Evolutionary conservation across 1,140 invertebrate species (phyloP).

Genomic region (Batillaria attramentaria): DNA sequence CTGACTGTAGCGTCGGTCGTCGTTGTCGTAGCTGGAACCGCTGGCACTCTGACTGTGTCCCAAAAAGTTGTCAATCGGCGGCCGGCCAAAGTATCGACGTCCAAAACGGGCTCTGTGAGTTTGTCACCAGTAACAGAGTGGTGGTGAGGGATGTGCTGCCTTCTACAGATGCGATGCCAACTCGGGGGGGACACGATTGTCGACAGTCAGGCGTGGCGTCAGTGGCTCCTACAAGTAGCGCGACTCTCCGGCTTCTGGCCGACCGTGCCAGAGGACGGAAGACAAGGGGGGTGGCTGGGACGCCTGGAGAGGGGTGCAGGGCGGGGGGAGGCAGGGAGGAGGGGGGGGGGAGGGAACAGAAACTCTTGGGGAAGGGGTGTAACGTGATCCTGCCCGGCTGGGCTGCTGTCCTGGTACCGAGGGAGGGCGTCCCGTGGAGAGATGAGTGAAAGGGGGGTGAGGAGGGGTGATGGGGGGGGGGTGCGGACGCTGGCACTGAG

Average conservation of each 20-base stretch:
- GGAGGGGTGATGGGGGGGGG: not conserved
- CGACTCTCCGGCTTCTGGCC: conserved; percentile 14
- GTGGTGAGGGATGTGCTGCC: not conserved
- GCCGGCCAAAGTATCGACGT: not conserved
- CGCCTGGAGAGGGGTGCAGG: not conserved
- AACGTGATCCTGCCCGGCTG: conserved; percentile 6
- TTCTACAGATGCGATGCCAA: too few species aligned
- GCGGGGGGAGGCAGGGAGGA: not conserved
- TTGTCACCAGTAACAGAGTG: not conserved
- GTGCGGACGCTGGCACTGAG: not conserved
- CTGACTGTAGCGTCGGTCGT: not conserved
- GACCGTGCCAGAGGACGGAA: not conserved
- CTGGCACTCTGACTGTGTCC: not conserved
- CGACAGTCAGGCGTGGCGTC: not conserved
- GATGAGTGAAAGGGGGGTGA: not conserved
- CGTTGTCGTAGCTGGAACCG: not conserved
- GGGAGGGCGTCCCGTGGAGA: not conserved
- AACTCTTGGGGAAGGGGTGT: too few species aligned
- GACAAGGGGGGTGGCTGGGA: not conserved
- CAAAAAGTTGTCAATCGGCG: not conserved
- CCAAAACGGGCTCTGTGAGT: not conserved
- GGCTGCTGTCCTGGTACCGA: conserved; percentile 9
- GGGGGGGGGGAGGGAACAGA: not conserved
- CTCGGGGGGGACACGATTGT: not conserved
- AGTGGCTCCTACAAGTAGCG: conserved; percentile 13